Evolutionary conservation across 2,888 invertebrate species (phyloP), one percentile per base, ranked within the genome.

Genomic region (Andrena trimmerana): DNA sequence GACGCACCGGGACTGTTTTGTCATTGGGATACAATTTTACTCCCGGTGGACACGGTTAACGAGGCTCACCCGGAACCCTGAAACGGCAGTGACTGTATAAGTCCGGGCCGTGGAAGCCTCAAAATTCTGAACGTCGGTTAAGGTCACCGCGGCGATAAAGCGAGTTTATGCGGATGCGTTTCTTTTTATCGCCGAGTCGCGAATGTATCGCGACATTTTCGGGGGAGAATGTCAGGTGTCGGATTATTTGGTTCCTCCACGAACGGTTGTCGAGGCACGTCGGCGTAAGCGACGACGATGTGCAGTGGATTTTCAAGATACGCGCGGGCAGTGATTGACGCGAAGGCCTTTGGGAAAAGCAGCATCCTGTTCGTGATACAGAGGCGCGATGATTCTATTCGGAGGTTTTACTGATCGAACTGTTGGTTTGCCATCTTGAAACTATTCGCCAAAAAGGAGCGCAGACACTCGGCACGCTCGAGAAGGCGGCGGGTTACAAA

Each of bases 141-240:
- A 78, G 80, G 80, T 80, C 80, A 52, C 7, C 79, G 27, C 8
- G 42, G 24, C 24, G 60, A 62, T 78, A 66, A 78, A 65, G 13
- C 10, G 20, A 10, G 42, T 16, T 16, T 16, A 20, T 8, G 24
- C 36, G 36, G 33, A 57, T n/a, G 42, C 16, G 36, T 4, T n/a
- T 20, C 27, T 24, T 33, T 57, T 31, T 31, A 27, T 69, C 63
- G 33, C 65, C 63, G n/a, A 7, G 8, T 31, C 50, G 31, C 2
- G 13, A 31, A 31, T 50, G 62, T 63, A 33, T 7, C 71, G 36
- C 62, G 76, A 76, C 70, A 70, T 76, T 79, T 77, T 50, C 57
- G n/a, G 3, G 5, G 2, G n/a, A 27, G 67, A 77, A 77, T 77
- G 78, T 69, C 79, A 60, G 24, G 33, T 1, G 24, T 13, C 5